Conservation (phyloP, 2,797 vertebrate species). For the Gallirallus australis region DNA sequence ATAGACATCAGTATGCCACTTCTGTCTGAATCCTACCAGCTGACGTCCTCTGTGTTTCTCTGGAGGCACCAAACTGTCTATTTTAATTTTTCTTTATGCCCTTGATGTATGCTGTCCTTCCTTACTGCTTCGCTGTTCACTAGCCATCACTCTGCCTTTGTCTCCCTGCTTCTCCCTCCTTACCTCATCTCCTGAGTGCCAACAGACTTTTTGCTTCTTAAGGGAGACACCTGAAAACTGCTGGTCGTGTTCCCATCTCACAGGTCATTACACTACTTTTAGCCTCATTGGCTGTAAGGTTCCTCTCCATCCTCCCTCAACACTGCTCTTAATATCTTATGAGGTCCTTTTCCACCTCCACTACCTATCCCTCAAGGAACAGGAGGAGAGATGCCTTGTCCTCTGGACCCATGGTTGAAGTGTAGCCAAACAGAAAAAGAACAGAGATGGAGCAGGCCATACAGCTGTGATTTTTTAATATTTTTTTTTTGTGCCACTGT, state of each 20-base stretch:
- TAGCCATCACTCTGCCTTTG: not conserved
- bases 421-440: not conserved
- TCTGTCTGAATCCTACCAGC: not conserved
- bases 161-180: not conserved
- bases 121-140: not conserved
- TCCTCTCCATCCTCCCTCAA: not conserved
- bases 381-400: not conserved
- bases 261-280: not conserved
- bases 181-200: not conserved
- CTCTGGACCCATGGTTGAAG: not conserved
- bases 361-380: not conserved
- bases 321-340: not conserved
- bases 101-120: not conserved
- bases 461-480: not conserved
- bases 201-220: not conserved
- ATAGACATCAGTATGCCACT: not conserved
- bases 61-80: not conserved
- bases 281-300: not conserved
- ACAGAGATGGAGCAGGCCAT: not conserved
- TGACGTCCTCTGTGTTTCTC: not conserved
- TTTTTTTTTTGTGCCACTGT: too few relatives aligned
- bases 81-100: not conserved
- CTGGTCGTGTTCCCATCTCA: not conserved
- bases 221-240: not conserved
- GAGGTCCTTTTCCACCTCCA: not conserved